phyloP scores from a whole-genome alignment of 2,113 vertebrate genomes.

The Thermophis baileyi region DNA sequence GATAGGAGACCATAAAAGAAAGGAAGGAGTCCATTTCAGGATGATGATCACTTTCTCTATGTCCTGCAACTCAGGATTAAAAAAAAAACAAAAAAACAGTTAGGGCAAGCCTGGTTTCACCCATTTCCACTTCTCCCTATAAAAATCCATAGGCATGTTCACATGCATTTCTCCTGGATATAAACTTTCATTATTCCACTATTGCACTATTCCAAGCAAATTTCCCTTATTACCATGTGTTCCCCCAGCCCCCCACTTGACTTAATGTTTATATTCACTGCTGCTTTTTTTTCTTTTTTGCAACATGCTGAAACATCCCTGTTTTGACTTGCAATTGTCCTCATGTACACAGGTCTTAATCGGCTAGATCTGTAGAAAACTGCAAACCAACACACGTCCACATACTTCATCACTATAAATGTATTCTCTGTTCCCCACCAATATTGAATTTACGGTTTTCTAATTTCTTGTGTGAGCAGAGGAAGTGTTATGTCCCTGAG shows the following conservation, averaged over 20 bases:
- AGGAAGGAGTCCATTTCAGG: background rate
- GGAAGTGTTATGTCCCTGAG: background rate
- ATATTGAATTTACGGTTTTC: background rate
- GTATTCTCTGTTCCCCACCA: background rate
- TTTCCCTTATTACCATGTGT: background rate
- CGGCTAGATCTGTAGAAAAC: background rate
- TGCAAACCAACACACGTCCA: background rate
- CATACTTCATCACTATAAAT: background rate
- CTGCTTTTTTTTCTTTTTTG: background rate
- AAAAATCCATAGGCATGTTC: background rate
- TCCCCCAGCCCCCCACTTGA: background rate
- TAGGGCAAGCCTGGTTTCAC: background rate
- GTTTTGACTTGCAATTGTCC: background rate
- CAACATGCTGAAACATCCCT: background rate
- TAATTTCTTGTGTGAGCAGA: background rate
- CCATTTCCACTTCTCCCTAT: background rate
- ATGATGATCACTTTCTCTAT: background rate
- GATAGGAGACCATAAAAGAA: background rate
- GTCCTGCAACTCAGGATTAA: background rate
- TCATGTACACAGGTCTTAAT: background rate
- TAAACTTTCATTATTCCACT: background rate
- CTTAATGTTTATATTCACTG: background rate
- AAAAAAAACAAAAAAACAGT: background rate
- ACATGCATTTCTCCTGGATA: background rate
- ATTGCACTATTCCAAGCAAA: background rate